phyloP scores from a whole-genome alignment of 1,140 invertebrate genomes.

The Drepana arcuata region DNA sequence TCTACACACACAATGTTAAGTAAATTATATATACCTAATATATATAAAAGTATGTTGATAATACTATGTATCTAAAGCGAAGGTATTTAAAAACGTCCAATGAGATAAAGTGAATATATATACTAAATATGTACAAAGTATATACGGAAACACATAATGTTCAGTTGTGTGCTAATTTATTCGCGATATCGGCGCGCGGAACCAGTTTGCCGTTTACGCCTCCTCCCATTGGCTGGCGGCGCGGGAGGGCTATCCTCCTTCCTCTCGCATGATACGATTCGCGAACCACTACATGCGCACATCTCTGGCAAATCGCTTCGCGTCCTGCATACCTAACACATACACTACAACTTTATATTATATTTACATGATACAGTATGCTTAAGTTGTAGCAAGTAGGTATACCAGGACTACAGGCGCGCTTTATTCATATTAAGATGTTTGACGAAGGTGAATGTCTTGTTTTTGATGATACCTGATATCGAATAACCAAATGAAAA shows the following conservation, averaged over 20 bases:
- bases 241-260: slow-evolving; percentile 65
- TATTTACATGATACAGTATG: too few relatives aligned
- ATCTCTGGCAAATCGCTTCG: slow-evolving; percentile 38
- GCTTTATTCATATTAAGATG: too few relatives aligned
- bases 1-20: too few relatives aligned
- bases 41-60: too few relatives aligned
- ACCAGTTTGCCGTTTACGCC: slow-evolving; percentile 32
- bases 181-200: slow-evolving; percentile 41
- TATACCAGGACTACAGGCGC: too few relatives aligned
- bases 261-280: slow-evolving; percentile 64
- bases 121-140: neutral
- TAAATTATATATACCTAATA: too few relatives aligned
- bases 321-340: slow-evolving; percentile 41
- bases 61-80: too few relatives aligned
- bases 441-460: too few relatives aligned
- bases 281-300: slow-evolving; percentile 44
- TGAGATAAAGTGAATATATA: neutral
- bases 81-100: neutral
- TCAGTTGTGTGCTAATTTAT: slow-evolving; percentile 44
- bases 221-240: slow-evolving; percentile 42
- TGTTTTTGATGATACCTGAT: too few relatives aligned
- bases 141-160: slow-evolving; percentile 14
- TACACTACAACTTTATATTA: too few relatives aligned
- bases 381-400: too few relatives aligned
- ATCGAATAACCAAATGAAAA: too few relatives aligned